Conservation (phyloP, 2,797 vertebrate genomes). For the Falco novaeseelandiae region DNA sequence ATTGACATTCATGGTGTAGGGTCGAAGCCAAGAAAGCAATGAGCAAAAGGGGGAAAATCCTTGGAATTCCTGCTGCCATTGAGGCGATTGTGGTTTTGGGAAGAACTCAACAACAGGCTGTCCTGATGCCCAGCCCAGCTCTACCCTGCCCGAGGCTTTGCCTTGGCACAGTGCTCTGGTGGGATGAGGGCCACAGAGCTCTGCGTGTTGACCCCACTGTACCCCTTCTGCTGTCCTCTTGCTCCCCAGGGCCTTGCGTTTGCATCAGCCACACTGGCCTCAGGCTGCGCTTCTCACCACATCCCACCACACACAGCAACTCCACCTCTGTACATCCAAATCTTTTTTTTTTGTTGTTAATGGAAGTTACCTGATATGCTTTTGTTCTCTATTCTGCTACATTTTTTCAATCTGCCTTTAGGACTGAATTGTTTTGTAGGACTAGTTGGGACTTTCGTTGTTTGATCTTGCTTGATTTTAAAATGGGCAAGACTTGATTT, state of each 20-base stretch:
- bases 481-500: neutral
- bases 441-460: neutral
- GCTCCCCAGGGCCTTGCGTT: rapidly evolving
- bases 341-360: no score
- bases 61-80: rapidly evolving
- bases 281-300: neutral
- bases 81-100: rapidly evolving
- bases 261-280: neutral
- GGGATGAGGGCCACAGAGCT: rapidly evolving
- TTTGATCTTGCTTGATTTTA: neutral
- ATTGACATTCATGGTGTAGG: rapidly evolving
- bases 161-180: rapidly evolving
- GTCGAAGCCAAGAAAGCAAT: neutral
- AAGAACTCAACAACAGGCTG: no score
- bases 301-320: rapidly evolving
- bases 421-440: neutral
- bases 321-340: rapidly evolving
- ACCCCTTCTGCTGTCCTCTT: no score
- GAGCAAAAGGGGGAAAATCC: neutral
- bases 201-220: neutral
- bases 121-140: no score
- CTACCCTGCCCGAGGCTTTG: neutral
- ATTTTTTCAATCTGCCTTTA: neutral
- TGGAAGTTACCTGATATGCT: rapidly evolving
- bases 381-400: neutral